Evolutionary conservation across 2,113 vertebrate species (phyloP), one percentile per base, ranked within the genome.

Genomic region (Uria aalge): DNA sequence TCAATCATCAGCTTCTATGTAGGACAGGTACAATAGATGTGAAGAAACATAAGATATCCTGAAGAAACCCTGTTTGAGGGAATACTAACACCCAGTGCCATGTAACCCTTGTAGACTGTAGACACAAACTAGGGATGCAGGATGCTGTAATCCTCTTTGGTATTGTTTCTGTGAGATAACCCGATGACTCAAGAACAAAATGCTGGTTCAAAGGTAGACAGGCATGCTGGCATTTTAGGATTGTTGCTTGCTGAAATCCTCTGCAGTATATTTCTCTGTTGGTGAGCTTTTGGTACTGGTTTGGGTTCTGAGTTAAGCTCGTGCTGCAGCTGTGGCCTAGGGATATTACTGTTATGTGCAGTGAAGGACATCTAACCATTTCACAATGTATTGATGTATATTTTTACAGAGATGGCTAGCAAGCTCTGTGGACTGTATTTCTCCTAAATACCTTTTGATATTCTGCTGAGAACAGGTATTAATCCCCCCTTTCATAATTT

Each of bases 141-240:
- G 56, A 34, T 79, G 38, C 55, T 80, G 8, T 71, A 45, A 59
- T 67, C 48, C 26, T 95, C 76, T 77, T 88, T 62, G 64, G 48
- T 90, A 22, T 47, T 47, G 27, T 91, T 85, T 92, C 79, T 93
- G 60, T 43, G 66, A 55, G 94, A 66, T 22, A 79, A 72, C 48
- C 45, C 14, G 18, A 23, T 71, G 86, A 85, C 75, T 77, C 38
- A 85, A 85, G 13, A 7, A 64, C 27, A 55, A 8, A 86, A 38
- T 48, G 14, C 62, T 85, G 55, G 69, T 85, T 85, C 60, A 34
- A 57, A 96, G 34, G 73, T n/a, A 66, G 74, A 63, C 32, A 88
- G 85, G 73, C 80, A 67, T 81, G 87, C 78, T 97, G 93, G 71
- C 87, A 93, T 92, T 97, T 94, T 53, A 82, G 85, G 55, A 72